Evolutionary conservation across 2,888 invertebrate species (phyloP), one percentile per base, ranked within the genome.

Genomic region (Acrobasis consociella): DNA sequence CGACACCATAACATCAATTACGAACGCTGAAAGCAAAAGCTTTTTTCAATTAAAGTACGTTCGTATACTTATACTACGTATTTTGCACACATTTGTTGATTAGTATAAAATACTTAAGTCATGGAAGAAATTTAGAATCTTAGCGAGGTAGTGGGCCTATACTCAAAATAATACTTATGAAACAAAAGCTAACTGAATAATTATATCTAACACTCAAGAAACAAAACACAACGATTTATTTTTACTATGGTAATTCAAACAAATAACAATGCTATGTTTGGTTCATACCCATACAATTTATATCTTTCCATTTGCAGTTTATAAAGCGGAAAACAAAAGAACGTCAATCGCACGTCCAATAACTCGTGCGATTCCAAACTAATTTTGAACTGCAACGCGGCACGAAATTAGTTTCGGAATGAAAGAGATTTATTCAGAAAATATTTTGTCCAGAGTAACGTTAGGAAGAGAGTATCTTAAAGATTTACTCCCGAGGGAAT

Each of bases 301-400:
- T 10, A 37, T 46, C 37, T 58, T 31, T 31, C 15, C 31, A 49
- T 31, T 58, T 37, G 46, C 38, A 39, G 16, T 39, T 39, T 38
- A 53, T 11, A 53, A 37, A 53, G n/a, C 7, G 42, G 11, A 38
- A 56, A 42, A 42, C 56, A 56, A 56, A 56, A 56, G 56, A 22
- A 42, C 22, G 56, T 42, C 56, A 56, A 56, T 56, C 22, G 56
- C 56, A 56, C 56, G 56, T 56, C 56, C 56, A 56, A 56, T 56
- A 56, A 56, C 8, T 56, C 17, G 55, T 17, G 56, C 46, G 56
- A 39, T 56, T 22, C 16, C 13, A 56, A 56, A 56, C 56, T 56
- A 56, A 56, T 56, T 56, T 39, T 56, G 16, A 17, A 56, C 39
- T 42, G 39, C 13, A 42, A 13, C 42, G n/a, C 42, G 42, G 22